Conservation (phyloP, 2,797 vertebrate species). For the Odontamblyopus lacepedii region DNA sequence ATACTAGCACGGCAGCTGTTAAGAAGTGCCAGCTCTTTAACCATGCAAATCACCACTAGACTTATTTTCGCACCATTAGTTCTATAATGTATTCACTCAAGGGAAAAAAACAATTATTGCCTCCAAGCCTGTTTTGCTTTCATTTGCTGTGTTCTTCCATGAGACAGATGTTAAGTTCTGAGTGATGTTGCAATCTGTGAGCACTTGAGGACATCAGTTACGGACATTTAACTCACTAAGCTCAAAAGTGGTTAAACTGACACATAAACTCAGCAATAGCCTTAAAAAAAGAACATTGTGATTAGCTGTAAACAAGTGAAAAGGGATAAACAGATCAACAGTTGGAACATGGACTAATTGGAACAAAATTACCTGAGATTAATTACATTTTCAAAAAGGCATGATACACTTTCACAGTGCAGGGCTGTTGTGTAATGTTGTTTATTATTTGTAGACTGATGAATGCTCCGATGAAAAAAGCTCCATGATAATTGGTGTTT, state of each 20-base stretch:
- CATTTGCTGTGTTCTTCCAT: constrained; percentile 21
- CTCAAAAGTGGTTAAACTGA: constrained; percentile 1
- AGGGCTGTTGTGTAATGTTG: background rate
- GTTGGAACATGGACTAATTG: background rate
- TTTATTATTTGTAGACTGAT: background rate
- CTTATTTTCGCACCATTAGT: constrained; percentile 47
- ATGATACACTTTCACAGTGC: background rate
- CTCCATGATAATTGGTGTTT: background rate
- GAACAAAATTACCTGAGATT: background rate
- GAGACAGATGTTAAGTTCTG: constrained; percentile 35
- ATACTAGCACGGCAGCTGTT: constrained; percentile 57
- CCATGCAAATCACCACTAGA: constrained; percentile 40
- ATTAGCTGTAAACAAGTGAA: background rate
- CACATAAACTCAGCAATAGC: constrained; percentile 21
- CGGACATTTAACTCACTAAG: constrained; percentile 4
- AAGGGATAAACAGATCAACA: background rate
- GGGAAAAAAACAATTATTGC: constrained; percentile 48
- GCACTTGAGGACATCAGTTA: constrained; percentile 27
- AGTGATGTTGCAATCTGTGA: constrained; percentile 29
- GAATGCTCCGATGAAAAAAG: background rate
- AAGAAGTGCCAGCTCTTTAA: constrained; percentile 35
- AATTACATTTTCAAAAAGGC: background rate
- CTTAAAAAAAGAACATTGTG: constrained; percentile 5
- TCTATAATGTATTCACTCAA: constrained; percentile 31
- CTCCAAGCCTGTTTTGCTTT: constrained; percentile 38